Evolutionary conservation across 2,797 vertebrate species (phyloP), one percentile per base, ranked within the genome.

Genomic region (Hafferia zeledoni): DNA sequence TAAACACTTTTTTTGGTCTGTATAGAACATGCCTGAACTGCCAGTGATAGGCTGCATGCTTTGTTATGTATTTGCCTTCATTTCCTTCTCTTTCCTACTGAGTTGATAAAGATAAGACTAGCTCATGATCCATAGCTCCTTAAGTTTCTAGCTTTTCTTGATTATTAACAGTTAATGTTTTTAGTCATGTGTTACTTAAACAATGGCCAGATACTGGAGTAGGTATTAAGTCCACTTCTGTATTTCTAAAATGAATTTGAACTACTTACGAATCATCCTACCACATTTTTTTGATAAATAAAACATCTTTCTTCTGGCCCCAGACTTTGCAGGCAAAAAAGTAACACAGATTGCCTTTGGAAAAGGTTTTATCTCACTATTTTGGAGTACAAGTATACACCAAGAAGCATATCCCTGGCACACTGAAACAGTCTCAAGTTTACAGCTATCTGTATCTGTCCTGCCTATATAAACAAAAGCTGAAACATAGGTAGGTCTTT

Each of bases 391-490:
- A 75, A 52, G 24, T 30, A 16, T 35, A 46, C 52, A 13, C 35
- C 78, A 60, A 79, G 59, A 67, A 80, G 52, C 11, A 5, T 91
- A n/a, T 72, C 24, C 23, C 25, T 1, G 4, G 27, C 5, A 2
- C 74, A 31, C n/a, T 37, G 10, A 94, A 78, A 37, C 67, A 83
- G 41, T 52, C 35, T 72, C 37, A 68, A 82, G 49, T 81, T 90
- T 94, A 71, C 39, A 85, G 39, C 28, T 77, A 19, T 81, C 61
- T 89, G 93, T 91, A 56, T 92, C 83, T 79, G 33, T 71, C 71
- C 65, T 75, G 71, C 43, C 76, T 85, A 30, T 37, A 33, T 76
- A 88, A 96, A 88, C 60, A 94, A 16, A 86, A 89, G 61, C n/a
- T 92, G 70, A 80, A 72, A 46, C 30, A 59, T 49, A 88, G 71